These are phyloP conservation scores for Synanthedon andrenaeformis DNA, from an alignment of 2,888 invertebrate species.

Conservation along the genomic window DNA sequence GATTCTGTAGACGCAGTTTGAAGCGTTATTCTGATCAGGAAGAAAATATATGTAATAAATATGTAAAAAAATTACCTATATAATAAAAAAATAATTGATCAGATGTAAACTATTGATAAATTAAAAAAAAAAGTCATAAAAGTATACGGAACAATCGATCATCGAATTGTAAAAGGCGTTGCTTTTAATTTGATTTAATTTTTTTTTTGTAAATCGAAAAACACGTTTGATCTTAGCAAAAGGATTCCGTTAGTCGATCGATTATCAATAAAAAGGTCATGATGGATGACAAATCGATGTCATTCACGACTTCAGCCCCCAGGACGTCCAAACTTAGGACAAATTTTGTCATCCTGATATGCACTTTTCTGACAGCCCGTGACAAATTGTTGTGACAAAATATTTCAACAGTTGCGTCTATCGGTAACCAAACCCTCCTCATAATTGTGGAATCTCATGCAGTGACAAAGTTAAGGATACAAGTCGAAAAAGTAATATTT, in stretches of 20 bases:
- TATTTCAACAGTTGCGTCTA: conserved; percentile 67
- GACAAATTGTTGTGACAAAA: conserved; percentile 71
- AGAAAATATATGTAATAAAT: too few species aligned
- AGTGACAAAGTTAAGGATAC: conserved; percentile 8
- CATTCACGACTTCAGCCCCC: conserved; percentile 48
- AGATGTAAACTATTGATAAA: neutral
- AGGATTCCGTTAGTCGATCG: conserved; percentile 56
- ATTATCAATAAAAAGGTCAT: conserved; percentile 45
- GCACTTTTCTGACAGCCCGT: conserved; percentile 54
- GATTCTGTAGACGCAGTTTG: too few species aligned
- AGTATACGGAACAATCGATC: conserved; percentile 6
- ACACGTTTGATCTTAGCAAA: conserved; percentile 38
- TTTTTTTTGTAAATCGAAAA: conserved; percentile 43
- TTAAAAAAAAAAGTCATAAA: neutral
- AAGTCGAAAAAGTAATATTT: conserved; percentile 1
- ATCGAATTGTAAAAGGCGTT: conserved; percentile 21
- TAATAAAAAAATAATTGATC: too few species aligned
- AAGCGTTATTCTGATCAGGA: too few species aligned
- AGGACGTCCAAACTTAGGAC: conserved; percentile 26
- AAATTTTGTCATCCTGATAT: conserved; percentile 46
- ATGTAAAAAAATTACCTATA: too few species aligned
- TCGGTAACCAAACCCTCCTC: conserved; percentile 36
- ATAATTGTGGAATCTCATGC: conserved; percentile 17
- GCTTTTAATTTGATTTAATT: neutral
- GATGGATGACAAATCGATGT: conserved; percentile 64